Percentiles rank a stretch among this genome's conserved stretches.
Conservation (phyloP, 2,797 vertebrate genomes). For the Mormyrops attenuatus region DNA sequence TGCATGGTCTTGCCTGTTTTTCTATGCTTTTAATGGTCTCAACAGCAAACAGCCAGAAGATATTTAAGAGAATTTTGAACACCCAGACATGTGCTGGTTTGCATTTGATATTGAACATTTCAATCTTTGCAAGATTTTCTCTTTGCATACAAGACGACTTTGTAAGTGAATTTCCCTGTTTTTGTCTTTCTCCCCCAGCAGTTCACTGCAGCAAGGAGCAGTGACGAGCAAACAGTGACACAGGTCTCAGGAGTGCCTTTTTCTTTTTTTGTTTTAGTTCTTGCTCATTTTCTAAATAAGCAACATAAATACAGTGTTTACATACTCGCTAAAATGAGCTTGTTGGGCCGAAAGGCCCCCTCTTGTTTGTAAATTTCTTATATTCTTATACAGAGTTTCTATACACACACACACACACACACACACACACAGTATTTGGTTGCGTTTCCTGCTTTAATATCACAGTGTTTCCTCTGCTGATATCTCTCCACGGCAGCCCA, state of each 20-base stretch:
- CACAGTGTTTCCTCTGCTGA: not conserved
- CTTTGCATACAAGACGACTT: not conserved
- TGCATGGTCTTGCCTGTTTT: not conserved
- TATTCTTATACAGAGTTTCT: too few species aligned
- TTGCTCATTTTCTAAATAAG: too few species aligned
- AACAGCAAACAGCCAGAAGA: not conserved
- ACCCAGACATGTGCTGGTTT: not conserved
- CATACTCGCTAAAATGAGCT: too few species aligned
- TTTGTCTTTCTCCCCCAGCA: not conserved
- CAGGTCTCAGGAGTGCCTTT: not conserved
- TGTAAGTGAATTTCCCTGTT: not conserved
- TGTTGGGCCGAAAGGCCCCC: too few species aligned
- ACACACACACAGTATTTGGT: too few species aligned
- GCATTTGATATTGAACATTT: not conserved
- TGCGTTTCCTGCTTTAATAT: not conserved
- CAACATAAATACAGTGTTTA: too few species aligned
- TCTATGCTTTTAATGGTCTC: not conserved
- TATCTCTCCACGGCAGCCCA: not conserved
- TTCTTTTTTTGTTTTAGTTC: too few species aligned
- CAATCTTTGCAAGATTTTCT: not conserved
- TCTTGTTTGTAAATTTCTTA: too few species aligned
- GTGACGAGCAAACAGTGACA: not conserved
- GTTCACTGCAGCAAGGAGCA: not conserved
- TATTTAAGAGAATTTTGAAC: not conserved
- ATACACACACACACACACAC: too few species aligned